phyloP scores from a whole-genome alignment of 1,140 invertebrate genomes.

The Drosophila parabipectinata region DNA sequence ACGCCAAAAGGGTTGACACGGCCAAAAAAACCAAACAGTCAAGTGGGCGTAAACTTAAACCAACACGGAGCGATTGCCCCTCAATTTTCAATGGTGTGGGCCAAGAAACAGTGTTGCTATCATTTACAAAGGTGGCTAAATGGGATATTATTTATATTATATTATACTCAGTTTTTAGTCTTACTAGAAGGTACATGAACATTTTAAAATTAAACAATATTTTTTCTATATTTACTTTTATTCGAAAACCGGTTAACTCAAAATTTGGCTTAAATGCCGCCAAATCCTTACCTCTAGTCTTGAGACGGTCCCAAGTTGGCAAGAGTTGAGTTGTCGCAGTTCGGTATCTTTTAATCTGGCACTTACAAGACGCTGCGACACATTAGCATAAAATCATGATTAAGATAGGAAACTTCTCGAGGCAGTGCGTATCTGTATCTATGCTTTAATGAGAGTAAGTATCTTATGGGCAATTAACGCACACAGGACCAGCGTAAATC shows the following conservation, averaged over 20 bases:
- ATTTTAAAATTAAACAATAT: too few relatives aligned
- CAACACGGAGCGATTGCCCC: constrained; percentile 33
- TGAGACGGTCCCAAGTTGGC: constrained; percentile 16
- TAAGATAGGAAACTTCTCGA: constrained; percentile 68
- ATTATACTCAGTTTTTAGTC: background rate
- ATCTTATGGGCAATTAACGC: constrained; percentile 69
- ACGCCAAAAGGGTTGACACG: constrained; percentile 56
- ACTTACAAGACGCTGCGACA: constrained; percentile 72
- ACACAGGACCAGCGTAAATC: constrained; percentile 64
- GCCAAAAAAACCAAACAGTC: constrained; percentile 19
- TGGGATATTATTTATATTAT: background rate
- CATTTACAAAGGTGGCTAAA: background rate
- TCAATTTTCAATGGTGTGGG: constrained; percentile 18
- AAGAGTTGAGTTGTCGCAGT: constrained; percentile 51
- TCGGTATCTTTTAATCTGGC: constrained; percentile 68
- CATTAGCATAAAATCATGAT: constrained; percentile 83
- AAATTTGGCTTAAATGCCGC: background rate
- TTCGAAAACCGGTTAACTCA: too few relatives aligned
- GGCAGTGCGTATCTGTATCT: constrained; percentile 55
- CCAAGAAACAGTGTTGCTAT: constrained; percentile 1
- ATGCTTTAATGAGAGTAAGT: constrained; percentile 52
- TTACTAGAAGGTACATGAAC: too few relatives aligned
- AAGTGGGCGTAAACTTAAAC: constrained; percentile 63
- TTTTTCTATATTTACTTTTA: too few relatives aligned
- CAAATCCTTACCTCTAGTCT: constrained; percentile 6